These are phyloP conservation scores for Omphaloscelis lunosa DNA, from an alignment of 2,888 invertebrate genomes.

Conservation along the genomic window DNA sequence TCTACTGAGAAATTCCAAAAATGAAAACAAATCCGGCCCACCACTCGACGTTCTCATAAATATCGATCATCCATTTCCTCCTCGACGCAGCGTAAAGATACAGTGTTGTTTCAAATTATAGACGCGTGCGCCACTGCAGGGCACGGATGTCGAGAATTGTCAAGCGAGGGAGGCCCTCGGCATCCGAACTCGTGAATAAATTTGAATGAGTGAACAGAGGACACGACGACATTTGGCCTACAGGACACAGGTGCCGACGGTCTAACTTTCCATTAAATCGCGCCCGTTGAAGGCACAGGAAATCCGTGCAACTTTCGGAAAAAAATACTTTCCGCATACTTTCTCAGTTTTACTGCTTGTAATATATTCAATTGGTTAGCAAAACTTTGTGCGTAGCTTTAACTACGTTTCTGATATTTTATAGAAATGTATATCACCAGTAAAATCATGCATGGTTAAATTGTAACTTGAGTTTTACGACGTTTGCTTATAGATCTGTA, in stretches of 20 bases:
- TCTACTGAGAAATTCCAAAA: background rate
- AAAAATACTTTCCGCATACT: constrained; percentile 37
- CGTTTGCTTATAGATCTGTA: constrained; percentile 23
- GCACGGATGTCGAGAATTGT: constrained; percentile 61
- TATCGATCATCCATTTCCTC: constrained; percentile 45
- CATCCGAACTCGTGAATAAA: constrained; percentile 81
- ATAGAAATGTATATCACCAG: constrained; percentile 33
- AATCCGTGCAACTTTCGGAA: constrained; percentile 52
- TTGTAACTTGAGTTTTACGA: constrained; percentile 30
- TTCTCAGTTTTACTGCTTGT: constrained; percentile 37
- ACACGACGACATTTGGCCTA: constrained; percentile 77
- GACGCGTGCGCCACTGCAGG: constrained; percentile 58
- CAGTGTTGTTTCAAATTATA: constrained; percentile 65
- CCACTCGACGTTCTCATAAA: constrained; percentile 35
- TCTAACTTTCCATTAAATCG: constrained; percentile 73
- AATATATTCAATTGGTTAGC: constrained; percentile 34
- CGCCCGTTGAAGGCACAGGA: constrained; percentile 48
- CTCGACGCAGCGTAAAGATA: constrained; percentile 29
- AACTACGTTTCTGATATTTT: constrained; percentile 29
- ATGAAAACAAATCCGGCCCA: constrained; percentile 17
- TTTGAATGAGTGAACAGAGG: constrained; percentile 81
- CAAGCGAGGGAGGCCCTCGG: constrained; percentile 58
- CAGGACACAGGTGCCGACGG: constrained; percentile 78
- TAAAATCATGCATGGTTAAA: constrained; percentile 47
- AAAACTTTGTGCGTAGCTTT: constrained; percentile 2